Evolutionary conservation across 2,797 vertebrate genomes (phyloP).

Genomic region (Myotis daubentonii): DNA sequence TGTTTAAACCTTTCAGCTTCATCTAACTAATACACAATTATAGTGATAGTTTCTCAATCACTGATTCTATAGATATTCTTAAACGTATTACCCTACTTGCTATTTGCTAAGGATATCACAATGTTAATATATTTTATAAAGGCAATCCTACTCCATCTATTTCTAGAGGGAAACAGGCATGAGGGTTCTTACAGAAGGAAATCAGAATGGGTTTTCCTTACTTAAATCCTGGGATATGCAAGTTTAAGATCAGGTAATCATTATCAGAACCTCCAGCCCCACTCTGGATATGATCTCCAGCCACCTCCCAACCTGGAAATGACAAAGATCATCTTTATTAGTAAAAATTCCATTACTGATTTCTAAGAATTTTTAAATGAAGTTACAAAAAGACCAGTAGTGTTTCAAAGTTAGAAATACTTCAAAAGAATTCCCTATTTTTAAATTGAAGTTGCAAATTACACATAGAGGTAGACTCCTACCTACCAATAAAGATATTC

Average conservation of each 20-base stretch:
- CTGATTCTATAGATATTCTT: background rate
- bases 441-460: background rate
- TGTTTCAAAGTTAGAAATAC: slow-evolving; percentile 9
- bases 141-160: background rate
- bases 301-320: slow-evolving; percentile 95
- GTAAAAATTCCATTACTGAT: slow-evolving; percentile 47
- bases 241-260: slow-evolving; percentile 97
- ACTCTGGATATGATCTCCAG: slow-evolving; percentile 94
- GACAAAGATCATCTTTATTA: slow-evolving; percentile 38
- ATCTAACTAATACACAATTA: background rate
- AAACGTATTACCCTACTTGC: background rate
- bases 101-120: background rate
- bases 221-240: slow-evolving; percentile 97
- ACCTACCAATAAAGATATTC: background rate
- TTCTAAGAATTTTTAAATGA: slow-evolving; percentile 9
- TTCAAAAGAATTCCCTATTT: background rate
- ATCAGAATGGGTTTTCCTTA: slow-evolving; percentile 83
- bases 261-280: slow-evolving; percentile 96
- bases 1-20: background rate
- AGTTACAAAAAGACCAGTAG: background rate
- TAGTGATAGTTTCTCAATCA: background rate
- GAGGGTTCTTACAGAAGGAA: background rate
- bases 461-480: background rate
- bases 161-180: slow-evolving; percentile 30
- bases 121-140: background rate